Base-by-base conservation (phyloP, 1,140 invertebrate genomes). In the Batillaria attramentaria region DNA sequence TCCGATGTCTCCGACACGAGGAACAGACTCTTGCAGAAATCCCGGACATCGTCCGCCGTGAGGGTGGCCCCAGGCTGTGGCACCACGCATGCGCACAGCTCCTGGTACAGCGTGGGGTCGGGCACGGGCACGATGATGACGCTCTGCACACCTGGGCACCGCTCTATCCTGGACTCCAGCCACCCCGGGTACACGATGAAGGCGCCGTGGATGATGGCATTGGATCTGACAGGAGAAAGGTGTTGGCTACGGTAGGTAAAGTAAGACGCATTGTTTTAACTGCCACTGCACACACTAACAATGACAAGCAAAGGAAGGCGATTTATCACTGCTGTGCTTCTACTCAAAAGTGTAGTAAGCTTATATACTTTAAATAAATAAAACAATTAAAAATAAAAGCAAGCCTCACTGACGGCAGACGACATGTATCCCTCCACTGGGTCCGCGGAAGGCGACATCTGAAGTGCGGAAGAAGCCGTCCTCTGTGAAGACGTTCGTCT, bases 71-170 rank as follows among this genome's bases (percentile, higher is more conserved):
- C 57, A 20, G 24, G 10, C n/a, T 62, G 24, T 37, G 73, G 33
- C 62, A 62, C 8, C 35, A 76, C 37, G 60, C 74, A 76, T 65
- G 74, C 74, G 33, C 74, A 76, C n/a, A 76, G 50, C 60, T 76
- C 74, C 54, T 76, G 50, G 39, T 76, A 31, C 37, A 76, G 8
- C 6, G 37, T 39, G 16, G 6, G 1, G 39, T 76, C 1, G 16
- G 74, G 74, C 33, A 76, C 54, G 28, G 31, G 50, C 28, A 76
- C 74, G 4, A 76, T 28, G 35, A 65, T 65, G 28, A 60, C 57
- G 31, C 39, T n/a, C 35, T 62, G 31, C 31, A 76, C 73, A 5
- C 57, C 73, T 3, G 73, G 73, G 28, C 73, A 76, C 33, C 39
- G 20, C 60, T 50, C 41, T 31, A 77, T 66, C 24, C 39, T 18